phyloP scores from a whole-genome alignment of 1,140 invertebrate genomes.

The Melanaphis sacchari region DNA sequence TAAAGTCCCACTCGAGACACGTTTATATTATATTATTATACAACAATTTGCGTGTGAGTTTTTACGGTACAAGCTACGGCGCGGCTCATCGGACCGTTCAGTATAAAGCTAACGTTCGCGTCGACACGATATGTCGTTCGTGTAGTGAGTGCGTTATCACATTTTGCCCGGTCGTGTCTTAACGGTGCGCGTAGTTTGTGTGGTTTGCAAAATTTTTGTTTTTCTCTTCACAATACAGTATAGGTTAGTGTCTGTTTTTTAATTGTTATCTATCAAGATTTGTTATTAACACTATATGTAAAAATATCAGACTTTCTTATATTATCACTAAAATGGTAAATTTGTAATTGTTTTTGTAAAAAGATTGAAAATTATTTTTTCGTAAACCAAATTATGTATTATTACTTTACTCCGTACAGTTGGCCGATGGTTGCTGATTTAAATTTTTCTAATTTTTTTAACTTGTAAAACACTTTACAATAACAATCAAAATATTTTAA shows the following conservation, averaged over 20 bases:
- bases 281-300: not conserved
- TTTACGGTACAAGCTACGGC: not conserved
- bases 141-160: conserved; percentile 41
- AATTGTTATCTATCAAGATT: not conserved
- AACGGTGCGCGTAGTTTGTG: conserved; percentile 34
- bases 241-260: not conserved
- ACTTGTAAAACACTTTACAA: not conserved
- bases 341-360: not conserved
- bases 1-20: conserved; percentile 37
- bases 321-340: not conserved
- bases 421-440: not conserved
- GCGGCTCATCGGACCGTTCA: conserved; percentile 23
- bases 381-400: not conserved
- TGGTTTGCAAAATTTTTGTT: not conserved
- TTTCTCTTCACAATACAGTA: not conserved
- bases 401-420: not conserved
- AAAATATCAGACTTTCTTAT: not conserved
- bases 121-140: not conserved
- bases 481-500: not conserved
- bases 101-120: conserved; percentile 38
- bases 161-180: conserved; percentile 13
- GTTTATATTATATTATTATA: conserved; percentile 20
- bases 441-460: not conserved
- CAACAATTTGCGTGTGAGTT: conserved; percentile 42
- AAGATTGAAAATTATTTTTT: not conserved